Percentiles rank a stretch among this genome's conserved stretches.
Evolutionary conservation across 2,113 vertebrate genomes (phyloP).

Genomic region (Cardinalis cardinalis): DNA sequence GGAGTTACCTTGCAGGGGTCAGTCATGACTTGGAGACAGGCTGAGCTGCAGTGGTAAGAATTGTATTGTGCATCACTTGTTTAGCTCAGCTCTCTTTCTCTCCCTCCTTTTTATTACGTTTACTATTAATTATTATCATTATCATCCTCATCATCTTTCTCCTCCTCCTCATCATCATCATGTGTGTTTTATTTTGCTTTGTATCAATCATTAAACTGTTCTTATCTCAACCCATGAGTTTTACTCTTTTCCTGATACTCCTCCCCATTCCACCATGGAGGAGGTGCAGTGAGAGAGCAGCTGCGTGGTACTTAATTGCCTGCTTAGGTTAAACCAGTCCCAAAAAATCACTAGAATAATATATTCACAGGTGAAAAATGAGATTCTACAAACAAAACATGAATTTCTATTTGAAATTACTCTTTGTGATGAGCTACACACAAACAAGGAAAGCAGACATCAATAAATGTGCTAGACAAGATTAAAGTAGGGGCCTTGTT

Average conservation of each 20-base stretch:
- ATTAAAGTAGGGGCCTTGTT: neutral
- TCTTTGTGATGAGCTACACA: neutral
- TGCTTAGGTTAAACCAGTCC: neutral
- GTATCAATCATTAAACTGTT: neutral
- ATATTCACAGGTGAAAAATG: neutral
- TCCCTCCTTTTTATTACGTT: neutral
- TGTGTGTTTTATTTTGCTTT: neutral
- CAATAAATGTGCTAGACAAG: neutral
- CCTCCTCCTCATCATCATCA: neutral
- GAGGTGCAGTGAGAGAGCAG: neutral
- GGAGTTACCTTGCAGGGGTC: too few species aligned
- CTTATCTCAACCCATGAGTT: neutral
- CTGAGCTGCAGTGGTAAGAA: neutral
- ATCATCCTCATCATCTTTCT: neutral
- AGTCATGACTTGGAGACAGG: accelerated
- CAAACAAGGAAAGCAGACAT: neutral
- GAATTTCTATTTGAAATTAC: neutral
- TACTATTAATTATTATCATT: too few species aligned
- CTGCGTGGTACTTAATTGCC: neutral
- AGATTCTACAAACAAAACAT: neutral
- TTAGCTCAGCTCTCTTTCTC: neutral
- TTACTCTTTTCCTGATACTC: neutral
- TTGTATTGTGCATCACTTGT: neutral
- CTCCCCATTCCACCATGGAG: neutral
- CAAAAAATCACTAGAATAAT: neutral